Base-by-base conservation (phyloP, 2,797 vertebrate genomes). In the Hyperoplus immaculatus region DNA sequence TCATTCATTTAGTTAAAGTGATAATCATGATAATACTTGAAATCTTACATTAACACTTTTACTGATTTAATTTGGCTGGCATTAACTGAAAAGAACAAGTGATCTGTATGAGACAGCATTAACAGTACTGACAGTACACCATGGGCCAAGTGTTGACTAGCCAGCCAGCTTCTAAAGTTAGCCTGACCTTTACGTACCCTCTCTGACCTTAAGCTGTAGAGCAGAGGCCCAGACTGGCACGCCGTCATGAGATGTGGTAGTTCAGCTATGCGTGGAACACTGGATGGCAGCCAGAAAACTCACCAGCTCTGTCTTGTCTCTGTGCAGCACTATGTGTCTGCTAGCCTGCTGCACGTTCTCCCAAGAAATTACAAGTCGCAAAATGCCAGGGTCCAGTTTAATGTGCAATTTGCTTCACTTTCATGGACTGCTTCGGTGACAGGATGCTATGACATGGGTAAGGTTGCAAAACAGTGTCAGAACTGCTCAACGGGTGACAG, bases 111-210 rank as follows among this genome's bases (percentile, higher is more conserved):
- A 74, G 62, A 56, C 50, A 56, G 51, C 57, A 75, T 86, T 84
- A 77, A 87, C 81, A 84, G 77, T 84, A 87, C 72, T 47, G 64
- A 50, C 58, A 69, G 74, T 56, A 66, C 62, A 80, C 85, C 36
- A 16, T 64, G 69, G 72, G 10, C 59, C 56, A 56, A 65, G 72
- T 80, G 79, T 75, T 54, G 55, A 75, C 67, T 38, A 11, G n/a
- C 64, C 53, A 59, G 51, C 79, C 81, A 12, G 61, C 9, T 2
- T 92, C 88, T 94, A 93, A 92, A 81, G 78, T 92, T 93, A 94
- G 90, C 83, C 72, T 82, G 92, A 94, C 93, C 93, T 95, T 95
- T 95, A 87, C 80, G 73, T 94, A 88, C 87, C 87, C 88, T 92
- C 87, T 83, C 72, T 92, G 91, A 93, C 91, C 92, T 94, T 92